Percentiles rank a stretch among this genome's conserved stretches.
Conservation (phyloP, 2,113 vertebrate genomes). For the Antechinus flavipes region DNA sequence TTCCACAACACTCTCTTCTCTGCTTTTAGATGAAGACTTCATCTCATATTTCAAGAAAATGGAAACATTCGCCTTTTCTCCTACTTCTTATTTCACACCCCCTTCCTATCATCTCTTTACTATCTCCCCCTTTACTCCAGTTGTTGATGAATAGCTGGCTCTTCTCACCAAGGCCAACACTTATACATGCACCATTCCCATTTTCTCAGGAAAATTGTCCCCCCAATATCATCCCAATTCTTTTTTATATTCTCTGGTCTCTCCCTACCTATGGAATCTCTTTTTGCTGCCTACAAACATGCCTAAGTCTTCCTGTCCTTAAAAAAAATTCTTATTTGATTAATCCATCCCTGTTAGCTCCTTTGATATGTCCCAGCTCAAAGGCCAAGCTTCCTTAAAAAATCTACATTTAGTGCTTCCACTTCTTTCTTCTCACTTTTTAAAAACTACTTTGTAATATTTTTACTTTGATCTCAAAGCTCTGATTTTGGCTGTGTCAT, state of each 20-base stretch:
- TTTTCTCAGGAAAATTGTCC: neutral
- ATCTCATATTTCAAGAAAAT: neutral
- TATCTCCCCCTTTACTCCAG: neutral
- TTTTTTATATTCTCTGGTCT: conserved; percentile 2
- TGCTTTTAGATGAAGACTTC: neutral
- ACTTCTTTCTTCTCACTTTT: too few species aligned
- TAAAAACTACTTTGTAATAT: too few species aligned
- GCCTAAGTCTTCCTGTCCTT: conserved; percentile 18
- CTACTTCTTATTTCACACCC: neutral
- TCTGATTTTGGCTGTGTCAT: too few species aligned
- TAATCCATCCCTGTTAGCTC: too few species aligned
- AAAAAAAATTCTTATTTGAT: too few species aligned
- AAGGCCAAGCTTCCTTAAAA: too few species aligned
- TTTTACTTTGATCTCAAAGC: too few species aligned
- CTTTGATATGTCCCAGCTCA: too few species aligned
- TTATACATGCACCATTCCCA: neutral
- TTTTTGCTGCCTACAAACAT: conserved; percentile 1
- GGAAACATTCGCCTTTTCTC: neutral
- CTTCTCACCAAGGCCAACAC: conserved; percentile 14
- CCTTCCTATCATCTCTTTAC: neutral
- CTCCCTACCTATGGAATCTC: neutral
- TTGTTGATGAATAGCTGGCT: neutral
- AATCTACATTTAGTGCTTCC: too few species aligned
- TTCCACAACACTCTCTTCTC: neutral
- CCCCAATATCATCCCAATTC: neutral